Evolutionary conservation across 2,888 invertebrate species (phyloP).

Genomic region (Oligia latruncula): DNA sequence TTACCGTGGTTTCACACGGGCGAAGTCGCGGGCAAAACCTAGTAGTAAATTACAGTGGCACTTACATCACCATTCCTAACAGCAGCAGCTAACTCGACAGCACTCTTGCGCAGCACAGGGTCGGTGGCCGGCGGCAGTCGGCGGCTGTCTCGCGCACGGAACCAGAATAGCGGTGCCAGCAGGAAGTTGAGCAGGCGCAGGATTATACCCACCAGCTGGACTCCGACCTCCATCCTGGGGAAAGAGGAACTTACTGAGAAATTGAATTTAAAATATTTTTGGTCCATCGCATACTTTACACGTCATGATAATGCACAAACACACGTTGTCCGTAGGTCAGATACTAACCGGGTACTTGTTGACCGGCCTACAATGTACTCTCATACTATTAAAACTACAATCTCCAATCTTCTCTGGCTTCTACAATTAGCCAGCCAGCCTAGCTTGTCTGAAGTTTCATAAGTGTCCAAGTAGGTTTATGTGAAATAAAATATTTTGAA

Average conservation of each 20-base stretch:
- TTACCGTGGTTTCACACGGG: not conserved
- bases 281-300: not conserved
- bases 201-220: constrained; percentile 82
- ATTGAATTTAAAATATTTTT: not conserved
- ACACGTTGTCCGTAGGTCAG: not conserved
- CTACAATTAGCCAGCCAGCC: not conserved
- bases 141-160: constrained; percentile 71
- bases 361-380: not conserved
- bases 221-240: constrained; percentile 86
- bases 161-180: constrained; percentile 82
- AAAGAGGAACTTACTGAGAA: not conserved
- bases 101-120: constrained; percentile 89
- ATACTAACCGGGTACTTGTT: not conserved
- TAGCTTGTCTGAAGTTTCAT: not conserved
- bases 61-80: constrained; percentile 91
- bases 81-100: constrained; percentile 89
- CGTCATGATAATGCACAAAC: not conserved
- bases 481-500: not conserved
- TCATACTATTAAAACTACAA: not conserved
- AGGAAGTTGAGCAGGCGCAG: constrained; percentile 81
- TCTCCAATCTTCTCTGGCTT: too few relatives aligned
- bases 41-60: not conserved
- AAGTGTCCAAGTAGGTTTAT: not conserved
- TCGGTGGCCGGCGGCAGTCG: constrained; percentile 81
- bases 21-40: not conserved